Base-by-base conservation (phyloP, 1,140 invertebrate species). In the Bombus impatiens region DNA sequence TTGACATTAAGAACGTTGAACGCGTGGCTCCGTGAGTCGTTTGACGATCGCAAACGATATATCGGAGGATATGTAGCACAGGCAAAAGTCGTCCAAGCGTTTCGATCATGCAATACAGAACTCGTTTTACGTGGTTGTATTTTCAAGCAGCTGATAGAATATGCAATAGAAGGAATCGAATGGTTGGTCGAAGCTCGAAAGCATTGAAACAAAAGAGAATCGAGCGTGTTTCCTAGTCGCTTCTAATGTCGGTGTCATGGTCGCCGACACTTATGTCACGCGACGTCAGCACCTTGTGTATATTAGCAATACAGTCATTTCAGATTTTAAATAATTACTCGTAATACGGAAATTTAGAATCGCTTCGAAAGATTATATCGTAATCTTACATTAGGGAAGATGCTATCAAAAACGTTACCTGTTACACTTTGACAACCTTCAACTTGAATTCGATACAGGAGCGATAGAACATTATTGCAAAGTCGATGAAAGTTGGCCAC, bases 221-320 rank as follows among this genome's bases (percentile, higher is more conserved):
- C 82, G 84, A 86, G 87, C 87, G 86, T 82, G 82, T 89, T 92
- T 90, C 84, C 87, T 88, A 88, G 25, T n/a, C 37, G 80, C 68
- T 85, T 87, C 87, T 87, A 91, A 90, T 80, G 84, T 83, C 78
- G 88, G 89, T 93, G 92, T 93, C 93, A 93, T 90, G 92, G 93
- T 78, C 93, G 84, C 88, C 68, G 84, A 78, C 44, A 22, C 88
- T 89, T 87, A 84, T 87, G 80, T 84, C 87, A 89, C 80, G 79
- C 87, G 25, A 84, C 68, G 70, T 67, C 65, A 78, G 32, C 59
- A 76, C 13, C 3, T 62, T 71, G 67, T 71, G 53, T 80, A 78
- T 67, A 57, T 72, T 75, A 42, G 13, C 37, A 70, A 75, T 75
- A 62, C 53, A 83, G 84, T 88, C 83, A 32, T 65, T 86, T 71